phyloP scores from a whole-genome alignment of 2,888 invertebrate species.

The Zhengitettix transpicula region DNA sequence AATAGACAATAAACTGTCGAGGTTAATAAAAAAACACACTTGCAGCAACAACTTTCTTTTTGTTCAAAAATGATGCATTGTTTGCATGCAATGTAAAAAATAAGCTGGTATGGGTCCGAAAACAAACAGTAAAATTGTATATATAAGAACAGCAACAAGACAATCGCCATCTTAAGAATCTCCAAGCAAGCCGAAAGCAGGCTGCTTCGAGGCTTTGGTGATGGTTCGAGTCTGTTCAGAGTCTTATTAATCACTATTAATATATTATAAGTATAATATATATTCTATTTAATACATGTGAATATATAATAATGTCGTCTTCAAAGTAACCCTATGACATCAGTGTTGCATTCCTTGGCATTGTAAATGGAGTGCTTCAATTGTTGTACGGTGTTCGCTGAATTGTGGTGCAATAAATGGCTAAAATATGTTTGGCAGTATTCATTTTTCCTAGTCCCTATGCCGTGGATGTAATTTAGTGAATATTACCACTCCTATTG shows the following conservation, averaged over 20 bases:
- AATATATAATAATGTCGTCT: slow-evolving; percentile 5
- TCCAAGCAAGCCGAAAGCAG: slow-evolving; percentile 3
- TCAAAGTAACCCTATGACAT: background rate
- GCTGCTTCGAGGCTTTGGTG: slow-evolving; percentile 9
- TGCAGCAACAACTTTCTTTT: background rate
- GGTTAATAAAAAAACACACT: slow-evolving; percentile 5
- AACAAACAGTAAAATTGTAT: background rate
- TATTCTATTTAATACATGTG: slow-evolving; percentile 7
- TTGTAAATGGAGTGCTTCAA: slow-evolving; percentile 13
- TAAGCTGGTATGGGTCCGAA: slow-evolving; percentile 21
- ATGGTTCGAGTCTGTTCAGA: slow-evolving; percentile 9
- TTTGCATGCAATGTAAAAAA: background rate
- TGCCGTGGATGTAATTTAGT: no score
- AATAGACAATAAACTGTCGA: slow-evolving; percentile 11
- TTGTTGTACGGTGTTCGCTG: slow-evolving; percentile 13
- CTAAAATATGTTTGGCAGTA: slow-evolving; percentile 1
- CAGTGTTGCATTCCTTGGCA: slow-evolving; percentile 9
- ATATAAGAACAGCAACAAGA: slow-evolving; percentile 3
- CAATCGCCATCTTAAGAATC: background rate
- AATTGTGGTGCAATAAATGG: slow-evolving; percentile 15
- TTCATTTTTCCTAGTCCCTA: background rate
- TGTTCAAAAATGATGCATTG: no score
- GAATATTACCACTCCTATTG: no score
- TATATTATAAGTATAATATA: slow-evolving; percentile 4
- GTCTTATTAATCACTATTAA: slow-evolving; percentile 8